Percentiles rank a stretch among this genome's conserved stretches.
Evolutionary conservation across 2,797 vertebrate genomes (phyloP).

Genomic region (Avahi laniger): DNA sequence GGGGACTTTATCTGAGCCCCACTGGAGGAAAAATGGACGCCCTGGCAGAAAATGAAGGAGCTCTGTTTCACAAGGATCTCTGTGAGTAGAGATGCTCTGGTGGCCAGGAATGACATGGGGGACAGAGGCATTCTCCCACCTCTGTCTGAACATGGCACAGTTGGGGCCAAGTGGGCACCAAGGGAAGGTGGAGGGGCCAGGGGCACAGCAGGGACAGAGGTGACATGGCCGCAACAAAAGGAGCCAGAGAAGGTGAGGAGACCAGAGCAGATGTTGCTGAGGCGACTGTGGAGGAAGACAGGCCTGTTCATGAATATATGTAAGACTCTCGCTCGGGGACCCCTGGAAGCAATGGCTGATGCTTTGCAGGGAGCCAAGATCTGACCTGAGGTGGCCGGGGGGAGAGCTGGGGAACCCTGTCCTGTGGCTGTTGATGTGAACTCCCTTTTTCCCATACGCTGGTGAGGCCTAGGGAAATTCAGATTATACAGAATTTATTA

Average conservation of each 20-base stretch:
- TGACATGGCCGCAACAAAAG: not conserved
- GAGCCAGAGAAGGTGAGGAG: not conserved
- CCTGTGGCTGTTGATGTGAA: not conserved
- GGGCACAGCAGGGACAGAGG: not conserved
- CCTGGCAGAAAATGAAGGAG: not conserved
- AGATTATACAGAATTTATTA: not conserved
- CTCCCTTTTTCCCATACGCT: not conserved
- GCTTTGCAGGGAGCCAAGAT: not conserved
- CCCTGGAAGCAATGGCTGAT: not conserved
- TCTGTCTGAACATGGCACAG: not conserved
- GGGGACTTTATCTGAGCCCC: not conserved
- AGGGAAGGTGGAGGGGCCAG: not conserved
- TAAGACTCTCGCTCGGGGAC: not conserved
- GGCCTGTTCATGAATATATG: rapidly evolving
- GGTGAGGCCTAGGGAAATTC: not conserved
- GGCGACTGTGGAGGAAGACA: rapidly evolving
- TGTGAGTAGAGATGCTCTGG: not conserved
- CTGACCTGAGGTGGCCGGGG: not conserved
- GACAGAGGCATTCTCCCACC: not conserved
- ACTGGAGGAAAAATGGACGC: not conserved
- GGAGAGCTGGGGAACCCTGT: not conserved
- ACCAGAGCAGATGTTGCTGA: not conserved
- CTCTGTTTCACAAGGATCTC: not conserved
- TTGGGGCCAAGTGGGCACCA: not conserved
- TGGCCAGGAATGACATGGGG: not conserved